Base-by-base conservation (phyloP, 2,888 invertebrate genomes). In the Pomacea canaliculata region DNA sequence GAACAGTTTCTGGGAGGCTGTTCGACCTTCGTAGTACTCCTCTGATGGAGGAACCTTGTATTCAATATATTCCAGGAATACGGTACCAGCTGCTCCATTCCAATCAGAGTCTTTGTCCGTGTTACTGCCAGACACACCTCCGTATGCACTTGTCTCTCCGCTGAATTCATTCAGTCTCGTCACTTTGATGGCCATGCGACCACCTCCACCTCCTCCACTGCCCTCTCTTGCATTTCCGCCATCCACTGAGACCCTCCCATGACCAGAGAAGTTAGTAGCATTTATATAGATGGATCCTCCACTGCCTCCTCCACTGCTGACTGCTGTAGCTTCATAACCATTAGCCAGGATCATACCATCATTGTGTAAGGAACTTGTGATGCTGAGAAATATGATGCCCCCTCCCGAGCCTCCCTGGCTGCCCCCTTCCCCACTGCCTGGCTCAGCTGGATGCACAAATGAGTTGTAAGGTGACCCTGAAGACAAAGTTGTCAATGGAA, bases 381-480 rank as follows among this genome's bases (percentile, higher is more conserved):
- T 76, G 62, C 78, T 73, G n/a, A 86, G 73, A 56, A 82, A 70
- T 46, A 86, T 81, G 18, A 78, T 73, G 49, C 86, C 84, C 16
- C 86, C 86, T 62, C 85, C 86, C 12, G 66, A 69, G 9, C 86
- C 86, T 59, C 80, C 79, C 23, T 59, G 65, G 18, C 66, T 19
- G 7, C 86, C 86, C 18, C 86, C 86, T 46, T 85, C 86, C 48
- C 79, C 80, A 78, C 86, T 83, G 27, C 86, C 86, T 23, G 79
- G 76, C 73, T 83, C 79, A 4, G 75, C 66, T 18, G 86, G 86
- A 1, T 74, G 78, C 27, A 76, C 78, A 74, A 84, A 87, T 0
- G 84, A 84, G 12, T 84, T 85, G 80, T 85, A 85, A 0, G 85
- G 83, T 46, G 37, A 19, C 71, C 83, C 86, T 86, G 76, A 23